A percentile compares a stretch with the other conserved stretches of the same genome.
phyloP scores from a whole-genome alignment of 53 echinoderm and acorn worm genomes.

The Echinarachnius parma region DNA sequence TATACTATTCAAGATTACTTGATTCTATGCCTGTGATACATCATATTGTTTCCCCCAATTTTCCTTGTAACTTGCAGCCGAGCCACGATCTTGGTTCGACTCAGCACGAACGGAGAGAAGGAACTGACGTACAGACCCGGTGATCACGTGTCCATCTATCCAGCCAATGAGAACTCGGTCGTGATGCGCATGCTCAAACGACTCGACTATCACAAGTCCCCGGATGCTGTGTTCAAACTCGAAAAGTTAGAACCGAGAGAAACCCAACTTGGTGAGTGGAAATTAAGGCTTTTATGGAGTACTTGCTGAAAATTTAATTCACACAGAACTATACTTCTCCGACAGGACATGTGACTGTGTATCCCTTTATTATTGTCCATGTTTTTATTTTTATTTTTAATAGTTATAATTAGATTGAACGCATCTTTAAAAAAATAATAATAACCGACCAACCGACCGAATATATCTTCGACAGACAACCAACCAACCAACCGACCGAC shows the following conservation, averaged over 20 bases:
- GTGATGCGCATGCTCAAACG: constrained; percentile 64
- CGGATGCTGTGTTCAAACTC: constrained; percentile 64
- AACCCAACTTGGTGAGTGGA: constrained; percentile 56
- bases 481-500: no score
- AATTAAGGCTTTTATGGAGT: not conserved
- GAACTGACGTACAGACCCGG: constrained; percentile 72
- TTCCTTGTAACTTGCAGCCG: constrained; percentile 66
- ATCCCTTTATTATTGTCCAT: no score
- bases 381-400: no score
- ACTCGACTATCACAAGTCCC: constrained; percentile 55
- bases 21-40: no score
- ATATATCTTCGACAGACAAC: no score
- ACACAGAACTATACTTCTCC: no score
- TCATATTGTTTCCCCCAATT: no score
- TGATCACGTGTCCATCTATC: constrained; percentile 69
- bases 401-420: no score
- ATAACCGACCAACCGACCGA: no score
- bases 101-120: constrained; percentile 46
- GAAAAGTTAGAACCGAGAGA: constrained; percentile 53
- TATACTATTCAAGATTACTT: no score
- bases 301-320: not conserved
- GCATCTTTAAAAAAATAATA: no score
- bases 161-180: constrained; percentile 64
- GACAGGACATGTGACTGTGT: no score
- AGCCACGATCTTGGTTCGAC: constrained; percentile 56